Conservation (phyloP, 2,113 vertebrate species). For the Coryphaenoides rupestris region DNA sequence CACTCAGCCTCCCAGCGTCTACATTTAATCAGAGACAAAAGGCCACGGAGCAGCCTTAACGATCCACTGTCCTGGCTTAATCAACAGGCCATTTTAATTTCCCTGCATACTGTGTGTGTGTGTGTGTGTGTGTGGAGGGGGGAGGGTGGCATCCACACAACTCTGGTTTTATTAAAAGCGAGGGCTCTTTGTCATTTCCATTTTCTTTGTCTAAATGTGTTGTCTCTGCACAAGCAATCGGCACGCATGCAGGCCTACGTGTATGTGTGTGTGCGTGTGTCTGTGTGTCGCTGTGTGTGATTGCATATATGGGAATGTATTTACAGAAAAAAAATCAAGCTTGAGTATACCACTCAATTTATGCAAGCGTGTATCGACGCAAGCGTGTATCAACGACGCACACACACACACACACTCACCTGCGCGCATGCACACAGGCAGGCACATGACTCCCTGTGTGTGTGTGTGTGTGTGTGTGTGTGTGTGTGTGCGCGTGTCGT, state of each 20-base stretch:
- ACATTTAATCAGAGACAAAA: slow-evolving; percentile 51
- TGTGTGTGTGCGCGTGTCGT: too few species aligned
- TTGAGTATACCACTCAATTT: slow-evolving; percentile 1
- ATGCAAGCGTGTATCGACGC: slow-evolving; percentile 1
- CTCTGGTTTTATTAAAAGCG: too few species aligned
- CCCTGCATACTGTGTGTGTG: too few species aligned
- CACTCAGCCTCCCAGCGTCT: slow-evolving; percentile 23
- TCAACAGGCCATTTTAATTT: slow-evolving; percentile 21
- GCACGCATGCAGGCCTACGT: neutral
- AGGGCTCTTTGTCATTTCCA: too few species aligned
- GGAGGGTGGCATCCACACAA: too few species aligned
- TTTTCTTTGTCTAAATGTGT: neutral
- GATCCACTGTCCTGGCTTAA: slow-evolving; percentile 52
- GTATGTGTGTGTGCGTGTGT: neutral
- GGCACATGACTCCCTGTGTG: neutral
- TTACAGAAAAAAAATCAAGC: neutral
- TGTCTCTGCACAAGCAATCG: neutral
- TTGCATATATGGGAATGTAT: neutral
- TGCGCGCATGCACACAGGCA: neutral
- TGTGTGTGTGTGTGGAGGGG: neutral
- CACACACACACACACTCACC: slow-evolving; percentile 20
- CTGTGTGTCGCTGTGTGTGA: too few species aligned
- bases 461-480: slow-evolving; percentile 40
- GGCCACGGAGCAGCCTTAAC: slow-evolving; percentile 44
- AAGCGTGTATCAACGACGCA: too few species aligned